phyloP scores from a whole-genome alignment of 1,140 invertebrate species.

The Trichomalopsis sarcophagae region DNA sequence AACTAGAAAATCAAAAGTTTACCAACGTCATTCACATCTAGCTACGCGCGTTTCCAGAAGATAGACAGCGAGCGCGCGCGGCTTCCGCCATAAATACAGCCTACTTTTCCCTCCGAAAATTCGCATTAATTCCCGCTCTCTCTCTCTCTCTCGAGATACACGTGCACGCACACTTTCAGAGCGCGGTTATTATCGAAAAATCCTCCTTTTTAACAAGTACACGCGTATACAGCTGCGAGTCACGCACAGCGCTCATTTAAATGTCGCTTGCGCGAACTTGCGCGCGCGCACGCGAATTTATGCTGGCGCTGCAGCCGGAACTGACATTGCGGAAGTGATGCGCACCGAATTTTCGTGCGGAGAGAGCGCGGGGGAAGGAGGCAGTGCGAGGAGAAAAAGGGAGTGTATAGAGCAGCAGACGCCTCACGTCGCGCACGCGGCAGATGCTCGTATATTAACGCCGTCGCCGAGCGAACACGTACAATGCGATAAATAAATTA shows the following conservation, averaged over 20 bases:
- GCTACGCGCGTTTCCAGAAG: not conserved
- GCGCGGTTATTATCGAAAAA: conserved; percentile 19
- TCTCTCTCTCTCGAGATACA: too few relatives aligned
- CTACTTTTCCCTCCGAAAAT: not conserved
- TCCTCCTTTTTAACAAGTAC: not conserved
- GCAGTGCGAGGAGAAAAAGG: not conserved
- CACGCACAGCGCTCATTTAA: conserved; percentile 29
- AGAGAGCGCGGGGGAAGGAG: not conserved
- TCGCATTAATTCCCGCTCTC: not conserved
- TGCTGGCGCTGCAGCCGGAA: conserved; percentile 39
- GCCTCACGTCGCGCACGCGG: not conserved
- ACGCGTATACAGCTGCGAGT: not conserved
- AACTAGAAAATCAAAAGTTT: too few relatives aligned
- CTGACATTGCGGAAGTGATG: conserved; percentile 50
- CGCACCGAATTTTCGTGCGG: conserved; percentile 33
- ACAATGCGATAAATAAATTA: conserved; percentile 51
- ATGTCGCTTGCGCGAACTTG: conserved; percentile 35
- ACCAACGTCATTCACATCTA: too few relatives aligned
- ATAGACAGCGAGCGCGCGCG: not conserved
- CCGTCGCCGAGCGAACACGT: conserved; percentile 5
- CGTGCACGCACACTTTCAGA: not conserved
- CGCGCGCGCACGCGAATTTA: conserved; percentile 34
- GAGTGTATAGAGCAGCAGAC: not conserved
- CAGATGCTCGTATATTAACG: conserved; percentile 46
- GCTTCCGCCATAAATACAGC: not conserved